Percentiles rank a stretch among this genome's conserved stretches.
Conservation (phyloP, 1,140 invertebrate species). For the Apis cerana region DNA sequence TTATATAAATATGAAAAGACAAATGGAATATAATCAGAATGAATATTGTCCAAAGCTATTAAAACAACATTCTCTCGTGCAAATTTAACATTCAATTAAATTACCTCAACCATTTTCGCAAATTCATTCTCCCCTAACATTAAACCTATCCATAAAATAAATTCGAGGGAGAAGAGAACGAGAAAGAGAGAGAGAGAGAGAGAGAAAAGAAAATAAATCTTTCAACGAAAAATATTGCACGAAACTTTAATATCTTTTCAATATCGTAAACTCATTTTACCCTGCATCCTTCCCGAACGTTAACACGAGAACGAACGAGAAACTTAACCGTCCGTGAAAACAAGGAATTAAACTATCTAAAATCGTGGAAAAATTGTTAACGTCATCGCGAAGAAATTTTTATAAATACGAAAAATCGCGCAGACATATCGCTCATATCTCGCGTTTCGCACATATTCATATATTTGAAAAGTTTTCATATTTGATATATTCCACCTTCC, state of each 20-base stretch:
- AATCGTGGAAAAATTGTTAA: neutral
- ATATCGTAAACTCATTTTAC: neutral
- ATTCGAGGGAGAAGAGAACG: no score
- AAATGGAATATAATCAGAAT: no score
- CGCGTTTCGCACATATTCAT: neutral
- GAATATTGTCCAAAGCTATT: no score
- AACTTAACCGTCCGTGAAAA: neutral
- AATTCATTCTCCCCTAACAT: no score
- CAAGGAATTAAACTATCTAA: neutral
- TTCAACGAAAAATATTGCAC: neutral
- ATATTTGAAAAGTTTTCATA: slow-evolving; percentile 15
- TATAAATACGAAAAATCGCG: neutral
- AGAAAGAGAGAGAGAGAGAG: no score
- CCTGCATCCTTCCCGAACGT: neutral
- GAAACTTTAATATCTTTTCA: neutral
- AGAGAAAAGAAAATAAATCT: neutral
- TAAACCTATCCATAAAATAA: no score
- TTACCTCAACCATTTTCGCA: no score
- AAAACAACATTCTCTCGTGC: no score
- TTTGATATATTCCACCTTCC: slow-evolving; percentile 21
- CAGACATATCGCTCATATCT: neutral
- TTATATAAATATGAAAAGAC: no score
- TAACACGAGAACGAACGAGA: neutral
- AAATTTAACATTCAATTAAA: no score
- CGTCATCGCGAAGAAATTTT: neutral